phyloP scores from a whole-genome alignment of 2,888 invertebrate genomes.

The Tigriopus californicus region DNA sequence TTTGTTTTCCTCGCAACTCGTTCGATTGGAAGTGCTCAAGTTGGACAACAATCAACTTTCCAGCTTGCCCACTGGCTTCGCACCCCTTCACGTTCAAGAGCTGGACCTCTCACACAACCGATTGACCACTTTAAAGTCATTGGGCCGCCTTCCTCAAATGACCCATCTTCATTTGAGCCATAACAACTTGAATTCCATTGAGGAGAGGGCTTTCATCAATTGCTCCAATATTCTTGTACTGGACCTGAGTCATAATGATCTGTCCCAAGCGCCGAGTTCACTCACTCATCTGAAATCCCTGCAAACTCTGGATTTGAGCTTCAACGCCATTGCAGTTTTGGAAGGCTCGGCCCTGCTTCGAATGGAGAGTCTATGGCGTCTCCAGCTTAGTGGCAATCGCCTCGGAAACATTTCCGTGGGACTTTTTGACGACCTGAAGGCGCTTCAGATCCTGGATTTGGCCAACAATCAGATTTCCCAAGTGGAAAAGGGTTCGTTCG shows the following conservation, averaged over 20 bases:
- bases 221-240: conserved; percentile 47
- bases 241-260: conserved; percentile 50
- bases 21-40: neutral
- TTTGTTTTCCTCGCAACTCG: conserved; percentile 45
- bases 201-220: conserved; percentile 51
- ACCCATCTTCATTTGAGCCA: conserved; percentile 53
- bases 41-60: conserved; percentile 21
- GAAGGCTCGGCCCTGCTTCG: conserved; percentile 65
- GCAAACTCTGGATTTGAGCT: conserved; percentile 71
- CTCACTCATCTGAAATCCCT: conserved; percentile 55
- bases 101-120: conserved; percentile 61
- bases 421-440: conserved; percentile 49
- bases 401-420: conserved; percentile 52
- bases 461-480: conserved; percentile 61
- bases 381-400: conserved; percentile 47
- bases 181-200: conserved; percentile 52
- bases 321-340: conserved; percentile 63
- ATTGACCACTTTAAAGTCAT: conserved; percentile 45
- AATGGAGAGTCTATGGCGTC: conserved; percentile 53
- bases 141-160: conserved; percentile 36
- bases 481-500: conserved; percentile 57
- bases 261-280: conserved; percentile 53
- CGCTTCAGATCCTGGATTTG: conserved; percentile 58
- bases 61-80: neutral
- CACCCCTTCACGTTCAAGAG: conserved; percentile 39